These are phyloP conservation scores for Tauraco erythrolophus DNA, from an alignment of 2,113 vertebrate species.

Conservation along the genomic window DNA sequence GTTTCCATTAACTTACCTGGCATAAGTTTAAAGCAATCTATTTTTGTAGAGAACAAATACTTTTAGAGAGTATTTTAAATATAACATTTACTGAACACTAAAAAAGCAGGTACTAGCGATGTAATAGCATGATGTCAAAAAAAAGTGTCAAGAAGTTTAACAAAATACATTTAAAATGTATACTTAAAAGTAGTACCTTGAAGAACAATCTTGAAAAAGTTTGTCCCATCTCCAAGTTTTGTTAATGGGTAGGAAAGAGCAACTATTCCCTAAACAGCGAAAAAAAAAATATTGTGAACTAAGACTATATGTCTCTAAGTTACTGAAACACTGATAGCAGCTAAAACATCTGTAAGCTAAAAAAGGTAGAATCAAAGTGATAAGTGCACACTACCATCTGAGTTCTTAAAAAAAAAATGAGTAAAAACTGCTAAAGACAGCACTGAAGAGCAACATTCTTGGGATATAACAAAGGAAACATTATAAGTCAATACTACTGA, in stretches of 20 bases:
- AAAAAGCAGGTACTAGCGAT: background rate
- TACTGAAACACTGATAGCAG: background rate
- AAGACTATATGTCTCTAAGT: background rate
- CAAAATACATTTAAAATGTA: background rate
- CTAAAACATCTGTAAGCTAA: background rate
- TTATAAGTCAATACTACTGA: background rate
- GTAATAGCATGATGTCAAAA: background rate
- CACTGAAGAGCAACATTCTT: background rate
- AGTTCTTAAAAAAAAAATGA: background rate
- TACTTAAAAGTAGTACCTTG: slow-evolving; percentile 66
- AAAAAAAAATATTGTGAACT: background rate
- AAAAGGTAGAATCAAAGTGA: background rate
- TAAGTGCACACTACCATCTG: background rate
- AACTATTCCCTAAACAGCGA: slow-evolving; percentile 68
- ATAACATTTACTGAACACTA: background rate
- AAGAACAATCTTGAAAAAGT: slow-evolving; percentile 69
- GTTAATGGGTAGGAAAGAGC: slow-evolving; percentile 57
- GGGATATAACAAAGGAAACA: background rate
- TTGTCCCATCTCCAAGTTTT: slow-evolving; percentile 51
- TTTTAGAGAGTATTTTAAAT: background rate
- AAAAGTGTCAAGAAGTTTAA: background rate
- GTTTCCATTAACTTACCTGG: background rate
- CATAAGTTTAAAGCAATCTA: background rate
- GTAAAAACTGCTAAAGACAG: background rate
- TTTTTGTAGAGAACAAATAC: background rate